Base-by-base conservation (phyloP, 2,113 vertebrate species). In the Podarcis muralis region DNA sequence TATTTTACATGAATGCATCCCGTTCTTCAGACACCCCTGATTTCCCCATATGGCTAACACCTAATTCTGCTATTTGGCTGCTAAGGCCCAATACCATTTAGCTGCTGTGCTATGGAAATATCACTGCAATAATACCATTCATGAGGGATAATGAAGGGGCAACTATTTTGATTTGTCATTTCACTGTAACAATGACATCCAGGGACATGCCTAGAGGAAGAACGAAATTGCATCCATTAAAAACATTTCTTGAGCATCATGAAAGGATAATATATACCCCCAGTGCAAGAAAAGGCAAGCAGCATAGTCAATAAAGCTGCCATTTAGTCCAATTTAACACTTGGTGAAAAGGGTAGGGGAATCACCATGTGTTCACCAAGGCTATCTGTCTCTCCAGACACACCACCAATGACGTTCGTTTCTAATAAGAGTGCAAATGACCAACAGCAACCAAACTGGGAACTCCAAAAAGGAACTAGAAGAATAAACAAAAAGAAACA, bases 121-220 rank as follows among this genome's bases (percentile, higher is more conserved):
- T 85, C 30, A 40, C 77, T 22, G 15, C 23, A 27, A 30, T 81
- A 81, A 87, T 48, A 65, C 76, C 48, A 81, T 65, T 72, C 30
- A 27, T 32, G 53, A 30, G n/a, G 69, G 27, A 85, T 48, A 81
- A 85, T n/a, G 48, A 89, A 57, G 35, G 66, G 35, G 37, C 48
- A 65, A 71, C 76, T 80, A 74, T 75, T 85, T 81, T 81, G 68
- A 85, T 80, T 35, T 89, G 77, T 16, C 78, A 81, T 35, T 80
- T 85, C 65, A 4, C 22, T 71, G 53, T 8, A 89, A 74, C 76
- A 53, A 48, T 81, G 83, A 81, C 77, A 74, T 81, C 68, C 53
- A 53, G 27, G 74, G 16, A 71, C 35, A 80, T 81, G 53, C 37
- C 68, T 89, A 32, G 13, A 35, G 12, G 7, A 80, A 0, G 6